Evolutionary conservation across 2,888 invertebrate genomes (phyloP).

Genomic region (Gastrophysa polygoni): DNA sequence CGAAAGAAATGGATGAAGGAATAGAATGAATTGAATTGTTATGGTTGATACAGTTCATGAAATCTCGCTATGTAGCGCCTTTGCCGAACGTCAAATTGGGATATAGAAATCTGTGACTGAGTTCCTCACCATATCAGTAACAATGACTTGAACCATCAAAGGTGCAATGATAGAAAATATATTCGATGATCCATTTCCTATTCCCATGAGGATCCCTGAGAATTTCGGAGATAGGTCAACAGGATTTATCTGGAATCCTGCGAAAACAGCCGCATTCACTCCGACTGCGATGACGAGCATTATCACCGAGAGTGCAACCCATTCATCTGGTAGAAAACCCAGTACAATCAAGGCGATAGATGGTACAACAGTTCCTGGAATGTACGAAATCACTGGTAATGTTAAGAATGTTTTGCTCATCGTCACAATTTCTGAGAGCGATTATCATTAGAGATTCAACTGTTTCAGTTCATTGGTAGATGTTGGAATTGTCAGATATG

Average conservation of each 20-base stretch:
- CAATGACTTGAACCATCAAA: constrained; percentile 70
- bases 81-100: too few relatives aligned
- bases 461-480: too few relatives aligned
- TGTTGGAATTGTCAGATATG: too few relatives aligned
- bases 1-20: too few relatives aligned
- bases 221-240: constrained; percentile 85
- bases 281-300: constrained; percentile 76
- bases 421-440: too few relatives aligned
- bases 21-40: too few relatives aligned
- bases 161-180: constrained; percentile 82
- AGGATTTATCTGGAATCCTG: constrained; percentile 80
- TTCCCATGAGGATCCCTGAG: constrained; percentile 84
- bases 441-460: too few relatives aligned
- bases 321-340: constrained; percentile 39
- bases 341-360: constrained; percentile 41
- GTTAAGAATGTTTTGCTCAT: too few relatives aligned
- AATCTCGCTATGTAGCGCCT: too few relatives aligned
- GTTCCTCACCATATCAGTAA: constrained; percentile 69
- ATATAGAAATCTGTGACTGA: too few relatives aligned
- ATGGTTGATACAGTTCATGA: too few relatives aligned
- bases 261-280: constrained; percentile 75
- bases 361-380: constrained; percentile 57
- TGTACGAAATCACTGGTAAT: too few relatives aligned
- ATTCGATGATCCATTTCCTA: constrained; percentile 81
- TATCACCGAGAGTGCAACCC: constrained; percentile 62